Evolutionary conservation across 2,888 invertebrate genomes (phyloP), one percentile per base, ranked within the genome.

Genomic region (Nephrotoma appendiculata): DNA sequence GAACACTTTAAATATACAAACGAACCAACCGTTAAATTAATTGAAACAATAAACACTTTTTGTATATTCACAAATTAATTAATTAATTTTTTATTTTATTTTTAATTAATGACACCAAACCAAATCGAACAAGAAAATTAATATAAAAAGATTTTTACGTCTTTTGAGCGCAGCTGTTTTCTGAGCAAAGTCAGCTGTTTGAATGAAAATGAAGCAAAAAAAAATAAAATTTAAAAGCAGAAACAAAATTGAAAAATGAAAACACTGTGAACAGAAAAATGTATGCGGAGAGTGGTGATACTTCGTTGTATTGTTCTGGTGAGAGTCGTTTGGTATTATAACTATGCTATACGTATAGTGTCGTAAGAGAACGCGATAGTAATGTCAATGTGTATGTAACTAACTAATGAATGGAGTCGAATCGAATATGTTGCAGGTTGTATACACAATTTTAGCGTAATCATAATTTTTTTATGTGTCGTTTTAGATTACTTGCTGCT

Each of bases 111-210:
- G 9, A 86, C 44, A 45, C 45, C 45, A 86, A 86, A 86, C 86
- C 48, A 86, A 48, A 85, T 85, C 0, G n/a, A 85, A 43, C 15
- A 44, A 85, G 85, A 85, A 44, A 86, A 86, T 86, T 48, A 86
- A 5, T 41, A 48, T 45, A 9, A 43, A 31, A 41, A 31, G 1
- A 44, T 19, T 43, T 42, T 41, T 83, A 41, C 43, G 85, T 41
- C 41, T 85, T 12, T 31, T 44, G 44, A 31, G 44, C 11, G 45
- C 86, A 86, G 86, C 86, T 86, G 86, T 86, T 86, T 41, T 86
- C 86, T 31, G 12, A 45, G 12, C 86, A 86, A 44, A 86, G 86
- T 86, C 86, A 86, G 86, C 86, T 86, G 86, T 86, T 86, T 52
- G 86, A 86, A 86, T 86, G 86, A 86, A 45, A 45, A 19, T 19